Conservation (phyloP, 2,888 invertebrate genomes). For the Ctena decussata region DNA sequence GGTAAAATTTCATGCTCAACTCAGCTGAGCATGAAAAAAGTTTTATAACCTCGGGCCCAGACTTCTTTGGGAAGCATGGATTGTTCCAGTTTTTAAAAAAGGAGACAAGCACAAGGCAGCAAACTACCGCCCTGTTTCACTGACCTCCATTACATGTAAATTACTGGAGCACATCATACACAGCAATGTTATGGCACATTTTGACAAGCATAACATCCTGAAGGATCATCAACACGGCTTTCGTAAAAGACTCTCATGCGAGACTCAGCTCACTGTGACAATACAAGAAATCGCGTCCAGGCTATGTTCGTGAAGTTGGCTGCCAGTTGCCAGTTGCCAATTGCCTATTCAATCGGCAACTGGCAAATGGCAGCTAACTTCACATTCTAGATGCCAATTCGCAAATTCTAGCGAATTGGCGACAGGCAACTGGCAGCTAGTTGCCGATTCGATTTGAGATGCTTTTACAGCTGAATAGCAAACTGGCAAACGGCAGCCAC, state of each 20-base stretch:
- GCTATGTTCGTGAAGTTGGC: too few relatives aligned
- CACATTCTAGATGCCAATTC: too few relatives aligned
- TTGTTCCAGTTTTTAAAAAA: background rate
- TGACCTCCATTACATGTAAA: background rate
- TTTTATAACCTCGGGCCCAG: background rate
- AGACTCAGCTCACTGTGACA: background rate
- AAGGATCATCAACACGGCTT: background rate
- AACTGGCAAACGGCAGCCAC: too few relatives aligned
- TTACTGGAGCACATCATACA: background rate
- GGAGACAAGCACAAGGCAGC: background rate
- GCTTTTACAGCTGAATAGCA: too few relatives aligned
- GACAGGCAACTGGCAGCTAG: too few relatives aligned
- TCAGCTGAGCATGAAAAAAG: too few relatives aligned
- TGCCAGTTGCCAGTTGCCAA: too few relatives aligned
- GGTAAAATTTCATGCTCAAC: too few relatives aligned
- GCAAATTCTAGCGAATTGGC: too few relatives aligned
- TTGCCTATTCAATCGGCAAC: too few relatives aligned
- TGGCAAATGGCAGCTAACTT: too few relatives aligned
- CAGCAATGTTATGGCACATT: background rate
- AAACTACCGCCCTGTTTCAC: background rate
- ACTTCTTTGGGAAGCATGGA: background rate
- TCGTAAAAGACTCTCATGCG: background rate
- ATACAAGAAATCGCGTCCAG: background rate
- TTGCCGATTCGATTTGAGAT: too few relatives aligned
- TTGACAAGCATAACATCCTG: background rate